Evolutionary conservation across 2,113 vertebrate species (phyloP).

Genomic region (Alligator mississippiensis): DNA sequence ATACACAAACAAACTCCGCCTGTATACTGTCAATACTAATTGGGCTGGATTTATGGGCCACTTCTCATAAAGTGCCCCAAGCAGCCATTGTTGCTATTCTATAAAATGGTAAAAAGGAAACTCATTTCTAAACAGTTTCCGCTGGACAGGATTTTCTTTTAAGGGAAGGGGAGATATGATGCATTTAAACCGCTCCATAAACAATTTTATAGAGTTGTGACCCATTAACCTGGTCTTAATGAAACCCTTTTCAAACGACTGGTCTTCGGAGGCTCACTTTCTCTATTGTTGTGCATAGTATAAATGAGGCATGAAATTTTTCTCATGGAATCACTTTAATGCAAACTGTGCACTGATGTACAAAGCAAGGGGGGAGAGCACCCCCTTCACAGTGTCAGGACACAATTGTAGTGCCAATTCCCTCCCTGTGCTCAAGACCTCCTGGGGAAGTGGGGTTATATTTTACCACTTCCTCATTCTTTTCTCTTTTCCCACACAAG

Average conservation of each 20-base stretch:
- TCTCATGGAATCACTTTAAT: background rate
- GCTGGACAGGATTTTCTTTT: slow-evolving; percentile 57
- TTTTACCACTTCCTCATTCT: background rate
- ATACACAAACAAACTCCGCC: background rate
- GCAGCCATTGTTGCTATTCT: slow-evolving; percentile 44
- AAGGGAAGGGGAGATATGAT: background rate
- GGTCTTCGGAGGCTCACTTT: slow-evolving; percentile 13
- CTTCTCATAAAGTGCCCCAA: slow-evolving; percentile 55
- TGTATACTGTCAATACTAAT: slow-evolving; percentile 57
- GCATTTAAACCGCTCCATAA: slow-evolving; percentile 59
- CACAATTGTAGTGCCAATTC: background rate
- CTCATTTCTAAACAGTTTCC: slow-evolving; percentile 51
- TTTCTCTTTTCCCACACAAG: background rate
- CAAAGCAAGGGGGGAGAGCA: background rate
- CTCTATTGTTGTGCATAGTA: background rate
- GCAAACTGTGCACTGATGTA: background rate
- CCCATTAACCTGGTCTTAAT: slow-evolving; percentile 53
- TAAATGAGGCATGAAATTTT: slow-evolving; percentile 6
- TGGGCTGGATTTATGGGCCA: slow-evolving; percentile 56
- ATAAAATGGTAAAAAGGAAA: slow-evolving; percentile 63
- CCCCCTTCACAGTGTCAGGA: background rate
- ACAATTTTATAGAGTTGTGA: slow-evolving; percentile 58
- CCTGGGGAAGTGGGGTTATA: background rate
- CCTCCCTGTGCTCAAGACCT: background rate
- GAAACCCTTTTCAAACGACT: slow-evolving; percentile 37